A percentile compares a stretch with the other conserved stretches of the same genome.
These are phyloP conservation scores for Sinocyclocheilus rhinocerous DNA, from an alignment of 2,113 vertebrate species.

Conservation along the genomic window DNA sequence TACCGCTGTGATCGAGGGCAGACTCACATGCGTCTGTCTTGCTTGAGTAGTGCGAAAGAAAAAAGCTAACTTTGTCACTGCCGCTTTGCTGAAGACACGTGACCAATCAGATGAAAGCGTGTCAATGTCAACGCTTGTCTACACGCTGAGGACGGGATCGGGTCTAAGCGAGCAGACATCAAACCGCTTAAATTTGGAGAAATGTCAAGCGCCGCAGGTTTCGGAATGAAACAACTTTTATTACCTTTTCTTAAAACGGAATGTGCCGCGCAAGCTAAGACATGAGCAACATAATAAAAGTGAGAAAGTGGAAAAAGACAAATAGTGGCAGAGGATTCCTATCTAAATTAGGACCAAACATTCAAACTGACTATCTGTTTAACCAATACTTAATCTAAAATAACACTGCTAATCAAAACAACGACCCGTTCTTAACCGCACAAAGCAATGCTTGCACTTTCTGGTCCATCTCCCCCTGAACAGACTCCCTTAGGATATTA, in stretches of 20 bases:
- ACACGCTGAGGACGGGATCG: constrained; percentile 71
- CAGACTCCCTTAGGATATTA: constrained; percentile 48
- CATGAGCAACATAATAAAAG: constrained; percentile 34
- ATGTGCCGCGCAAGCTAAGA: constrained; percentile 52
- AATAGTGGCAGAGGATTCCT: not conserved
- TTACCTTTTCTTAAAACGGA: constrained; percentile 74
- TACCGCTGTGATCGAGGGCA: constrained; percentile 63
- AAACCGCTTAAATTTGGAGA: constrained; percentile 68
- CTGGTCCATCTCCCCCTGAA: constrained; percentile 25
- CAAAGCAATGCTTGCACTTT: constrained; percentile 28
- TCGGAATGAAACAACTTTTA: constrained; percentile 69
- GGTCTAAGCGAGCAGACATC: constrained; percentile 67
- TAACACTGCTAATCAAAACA: constrained; percentile 23
- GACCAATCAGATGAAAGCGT: constrained; percentile 75
- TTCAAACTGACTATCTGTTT: constrained; percentile 33
- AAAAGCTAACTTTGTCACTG: constrained; percentile 67
- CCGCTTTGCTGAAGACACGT: constrained; percentile 70
- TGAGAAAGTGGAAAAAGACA: constrained; percentile 32
- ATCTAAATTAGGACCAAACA: constrained; percentile 17
- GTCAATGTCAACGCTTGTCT: constrained; percentile 69
- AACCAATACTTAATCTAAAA: constrained; percentile 20
- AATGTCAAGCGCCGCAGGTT: constrained; percentile 70
- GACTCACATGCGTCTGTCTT: constrained; percentile 58
- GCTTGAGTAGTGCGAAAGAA: constrained; percentile 37
- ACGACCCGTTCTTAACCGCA: constrained; percentile 11